A percentile compares a stretch with the other conserved stretches of the same genome.
phyloP scores from a whole-genome alignment of 1,140 invertebrate species.

The Listronotus bonariensis region DNA sequence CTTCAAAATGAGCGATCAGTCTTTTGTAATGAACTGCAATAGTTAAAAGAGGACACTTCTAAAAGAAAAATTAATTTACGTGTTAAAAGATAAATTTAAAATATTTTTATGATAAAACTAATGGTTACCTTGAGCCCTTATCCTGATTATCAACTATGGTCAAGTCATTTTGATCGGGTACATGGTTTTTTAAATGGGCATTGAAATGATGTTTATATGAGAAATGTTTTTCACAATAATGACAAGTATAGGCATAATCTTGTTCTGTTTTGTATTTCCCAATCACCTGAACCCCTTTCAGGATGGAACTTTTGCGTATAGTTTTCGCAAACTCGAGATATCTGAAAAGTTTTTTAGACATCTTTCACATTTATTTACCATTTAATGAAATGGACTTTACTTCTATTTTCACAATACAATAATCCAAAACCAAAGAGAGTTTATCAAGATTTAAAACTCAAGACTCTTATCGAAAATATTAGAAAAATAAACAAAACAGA shows the following conservation, averaged over 20 bases:
- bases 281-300: no score
- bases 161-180: background rate
- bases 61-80: background rate
- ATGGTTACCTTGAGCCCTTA: no score
- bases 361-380: conserved; percentile 2
- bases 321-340: background rate
- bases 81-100: background rate
- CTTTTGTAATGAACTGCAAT: background rate
- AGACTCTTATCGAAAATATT: no score
- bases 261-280: conserved; percentile 1
- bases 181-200: conserved; percentile 12
- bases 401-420: no score
- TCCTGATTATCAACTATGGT: no score
- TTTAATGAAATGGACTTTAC: no score
- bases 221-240: conserved; percentile 3
- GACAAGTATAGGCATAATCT: conserved; percentile 3
- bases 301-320: background rate
- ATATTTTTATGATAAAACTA: background rate
- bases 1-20: conserved; percentile 6
- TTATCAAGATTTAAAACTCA: no score
- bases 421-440: no score
- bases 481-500: no score
- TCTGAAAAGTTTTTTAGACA: conserved; percentile 9
- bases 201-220: conserved; percentile 8
- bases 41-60: conserved; percentile 3